Conservation (phyloP, 2,888 invertebrate species). For the Xanthostigma xanthostigma region DNA sequence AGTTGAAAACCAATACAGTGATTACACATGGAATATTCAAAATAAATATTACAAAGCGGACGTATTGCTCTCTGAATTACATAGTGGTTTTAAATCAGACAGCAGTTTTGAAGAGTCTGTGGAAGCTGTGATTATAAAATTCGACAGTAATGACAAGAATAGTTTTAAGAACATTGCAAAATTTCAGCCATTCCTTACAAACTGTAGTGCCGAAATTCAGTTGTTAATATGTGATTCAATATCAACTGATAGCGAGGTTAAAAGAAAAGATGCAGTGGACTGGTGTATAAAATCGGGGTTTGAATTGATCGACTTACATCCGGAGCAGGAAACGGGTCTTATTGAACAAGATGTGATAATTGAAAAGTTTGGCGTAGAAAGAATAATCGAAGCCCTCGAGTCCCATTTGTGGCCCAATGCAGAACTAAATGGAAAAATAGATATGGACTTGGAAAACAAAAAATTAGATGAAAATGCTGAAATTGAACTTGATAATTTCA, state of each 20-base stretch:
- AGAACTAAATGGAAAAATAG: slow-evolving; percentile 37
- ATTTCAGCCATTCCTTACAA: slow-evolving; percentile 20
- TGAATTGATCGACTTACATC: slow-evolving; percentile 51
- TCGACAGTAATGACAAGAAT: slow-evolving; percentile 38
- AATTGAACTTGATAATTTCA: slow-evolving; percentile 33
- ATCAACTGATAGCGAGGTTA: slow-evolving; percentile 26
- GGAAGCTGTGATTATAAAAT: slow-evolving; percentile 47
- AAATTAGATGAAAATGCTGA: slow-evolving; percentile 7
- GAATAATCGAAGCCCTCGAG: slow-evolving; percentile 53
- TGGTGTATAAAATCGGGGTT: slow-evolving; percentile 55
- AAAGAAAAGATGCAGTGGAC: slow-evolving; percentile 30
- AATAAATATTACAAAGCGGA: slow-evolving; percentile 58
- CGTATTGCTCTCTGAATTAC: slow-evolving; percentile 38
- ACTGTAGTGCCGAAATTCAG: slow-evolving; percentile 34
- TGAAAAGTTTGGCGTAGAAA: slow-evolving; percentile 46
- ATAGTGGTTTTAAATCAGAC: slow-evolving; percentile 30
- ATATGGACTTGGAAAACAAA: slow-evolving; percentile 4
- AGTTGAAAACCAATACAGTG: no score
- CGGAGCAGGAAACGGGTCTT: slow-evolving; percentile 22
- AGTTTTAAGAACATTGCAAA: slow-evolving; percentile 24
- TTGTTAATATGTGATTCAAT: slow-evolving; percentile 40
- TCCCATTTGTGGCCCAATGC: slow-evolving; percentile 61
- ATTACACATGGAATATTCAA: slow-evolving; percentile 40
- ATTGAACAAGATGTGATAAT: slow-evolving; percentile 32
- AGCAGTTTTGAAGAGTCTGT: slow-evolving; percentile 32